Percentiles rank a stretch among this genome's conserved stretches.
These are phyloP conservation scores for Virgularia gustaviana DNA, from an alignment of 92 coral and sea anemone genomes.

Conservation along the genomic window DNA sequence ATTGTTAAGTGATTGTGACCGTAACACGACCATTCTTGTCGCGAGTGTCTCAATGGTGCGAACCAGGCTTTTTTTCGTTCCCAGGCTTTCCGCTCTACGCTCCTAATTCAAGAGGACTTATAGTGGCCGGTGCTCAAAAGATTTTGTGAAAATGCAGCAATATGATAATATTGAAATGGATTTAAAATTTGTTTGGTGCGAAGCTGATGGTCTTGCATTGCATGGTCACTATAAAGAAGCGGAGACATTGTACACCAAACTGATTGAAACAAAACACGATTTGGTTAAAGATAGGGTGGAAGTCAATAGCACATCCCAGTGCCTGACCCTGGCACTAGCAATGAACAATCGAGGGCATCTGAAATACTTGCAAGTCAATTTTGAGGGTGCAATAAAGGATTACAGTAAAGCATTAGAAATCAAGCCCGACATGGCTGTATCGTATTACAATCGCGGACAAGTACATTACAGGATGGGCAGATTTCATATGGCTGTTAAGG, in stretches of 20 bases:
- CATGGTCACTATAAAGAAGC: slow-evolving; percentile 35
- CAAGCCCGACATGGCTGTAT: slow-evolving; percentile 46
- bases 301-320: background rate
- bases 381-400: slow-evolving; percentile 49
- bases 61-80: too few relatives aligned
- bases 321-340: slow-evolving; percentile 41
- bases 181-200: too few relatives aligned
- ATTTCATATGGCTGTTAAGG: slow-evolving; percentile 46
- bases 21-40: too few relatives aligned
- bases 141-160: too few relatives aligned
- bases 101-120: too few relatives aligned
- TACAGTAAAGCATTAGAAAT: slow-evolving; percentile 51
- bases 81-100: too few relatives aligned
- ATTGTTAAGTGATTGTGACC: too few relatives aligned
- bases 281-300: background rate
- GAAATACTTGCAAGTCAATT: slow-evolving; percentile 52
- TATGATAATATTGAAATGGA: too few relatives aligned
- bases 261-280: slow-evolving; percentile 18
- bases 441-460: slow-evolving; percentile 63
- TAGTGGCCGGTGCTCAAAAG: too few relatives aligned
- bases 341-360: slow-evolving; percentile 59
- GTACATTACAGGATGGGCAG: slow-evolving; percentile 66
- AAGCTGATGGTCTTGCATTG: slow-evolving; percentile 38
- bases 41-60: too few relatives aligned
- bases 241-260: slow-evolving; percentile 20